A percentile compares a stretch with the other conserved stretches of the same genome.
Evolutionary conservation across 2,888 invertebrate species (phyloP).

Genomic region (Microdon myrmicae): DNA sequence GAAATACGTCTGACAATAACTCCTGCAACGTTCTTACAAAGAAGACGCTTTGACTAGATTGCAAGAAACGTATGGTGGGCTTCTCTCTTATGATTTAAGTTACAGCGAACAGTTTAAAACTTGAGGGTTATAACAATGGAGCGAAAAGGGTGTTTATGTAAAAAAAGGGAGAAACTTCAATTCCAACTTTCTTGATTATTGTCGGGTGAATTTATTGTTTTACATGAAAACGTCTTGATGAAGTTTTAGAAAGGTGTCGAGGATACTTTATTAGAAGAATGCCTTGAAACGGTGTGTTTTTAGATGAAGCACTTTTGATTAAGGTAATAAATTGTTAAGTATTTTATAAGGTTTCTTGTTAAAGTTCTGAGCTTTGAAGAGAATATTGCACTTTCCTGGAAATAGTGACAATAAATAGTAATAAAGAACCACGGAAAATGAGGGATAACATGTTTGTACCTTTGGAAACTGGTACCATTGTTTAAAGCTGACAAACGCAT

Average conservation of each 20-base stretch:
- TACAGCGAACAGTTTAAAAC: conserved; percentile 19
- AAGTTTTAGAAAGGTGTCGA: conserved; percentile 1
- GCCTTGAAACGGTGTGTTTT: conserved; percentile 5
- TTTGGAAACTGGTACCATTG: no score
- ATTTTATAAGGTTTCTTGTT: no score
- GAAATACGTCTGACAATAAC: conserved; percentile 13
- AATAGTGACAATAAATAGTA: no score
- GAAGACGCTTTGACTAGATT: conserved; percentile 4
- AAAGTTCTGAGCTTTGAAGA: no score
- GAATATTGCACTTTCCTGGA: no score
- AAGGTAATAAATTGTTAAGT: no score
- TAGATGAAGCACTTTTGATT: no score
- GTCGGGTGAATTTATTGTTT: conserved; percentile 8
- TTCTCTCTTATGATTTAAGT: conserved; percentile 32
- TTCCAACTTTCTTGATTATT: conserved; percentile 19
- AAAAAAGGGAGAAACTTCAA: conserved; percentile 3
- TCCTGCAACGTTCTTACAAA: not conserved
- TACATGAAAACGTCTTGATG: conserved; percentile 5
- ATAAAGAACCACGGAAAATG: no score
- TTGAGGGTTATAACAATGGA: conserved; percentile 15
- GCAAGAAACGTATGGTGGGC: conserved; percentile 14
- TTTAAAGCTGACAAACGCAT: no score
- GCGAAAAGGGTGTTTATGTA: not conserved
- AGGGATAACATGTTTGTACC: no score
- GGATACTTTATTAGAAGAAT: conserved; percentile 3